Base-by-base conservation (phyloP, 2,797 vertebrate species). In the Myotis planiceps region DNA sequence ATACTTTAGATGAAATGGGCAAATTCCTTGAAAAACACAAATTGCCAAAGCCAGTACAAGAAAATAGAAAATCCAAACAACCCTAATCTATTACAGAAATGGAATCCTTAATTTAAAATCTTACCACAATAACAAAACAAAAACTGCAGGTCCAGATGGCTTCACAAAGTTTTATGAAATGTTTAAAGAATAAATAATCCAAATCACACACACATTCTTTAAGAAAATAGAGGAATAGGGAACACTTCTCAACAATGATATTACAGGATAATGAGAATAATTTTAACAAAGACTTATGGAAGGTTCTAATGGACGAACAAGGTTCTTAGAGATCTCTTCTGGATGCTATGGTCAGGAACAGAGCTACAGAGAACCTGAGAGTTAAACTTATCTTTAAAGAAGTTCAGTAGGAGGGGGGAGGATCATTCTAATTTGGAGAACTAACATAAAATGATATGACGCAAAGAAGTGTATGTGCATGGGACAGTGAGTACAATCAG, bases 1-100 rank as follows among this genome's bases (percentile, higher is more conserved):
- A 29, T 72, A 68, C 39, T 34, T 53, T 51, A 45, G 19, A 34
- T 65, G 6, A 84, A 96, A 68, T 88, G 32, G 19, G 4, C 1
- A 88, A 78, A 84, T 85, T 85, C 14, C 15, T 71, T 94, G 6
- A 85, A 82, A 91, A 94, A 51, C 2, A 51, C 47, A 96, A 72
- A 79, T 63, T 85, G 4, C 16, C 21, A 92, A 84, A 85, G n/a
- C 13, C 55, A n/a, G 78, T 69, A 74, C 60, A 65, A 76, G 34
- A 63, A 81, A 58, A 91, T 7, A 71, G 42, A 47, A 87, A 92
- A 60, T 53, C 19, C 32, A 76, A 78, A 55, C 18, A 75, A 27
- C 8, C 6, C 21, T 66, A 3, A 55, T 21, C 9, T 63, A 37
- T 72, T 53, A 68, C 79, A 88, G 9, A 92, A 94, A 82, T 74